Evolutionary conservation across 2,797 vertebrate genomes (phyloP).

Genomic region (Bovichtus variegatus): DNA sequence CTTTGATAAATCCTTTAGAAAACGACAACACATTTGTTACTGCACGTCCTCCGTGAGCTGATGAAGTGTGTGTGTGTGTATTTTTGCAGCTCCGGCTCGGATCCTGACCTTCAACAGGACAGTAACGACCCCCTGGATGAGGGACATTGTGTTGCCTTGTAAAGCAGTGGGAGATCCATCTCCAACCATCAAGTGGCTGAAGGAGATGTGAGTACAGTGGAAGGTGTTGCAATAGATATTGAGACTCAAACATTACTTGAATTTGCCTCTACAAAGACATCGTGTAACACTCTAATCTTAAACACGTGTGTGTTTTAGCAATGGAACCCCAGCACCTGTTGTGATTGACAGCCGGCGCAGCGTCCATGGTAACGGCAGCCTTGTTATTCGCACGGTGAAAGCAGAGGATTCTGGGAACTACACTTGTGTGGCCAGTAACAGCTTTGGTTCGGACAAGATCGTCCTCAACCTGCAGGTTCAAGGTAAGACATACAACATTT

Average conservation of each 20-base stretch:
- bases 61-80: constrained; percentile 17
- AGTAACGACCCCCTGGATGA: constrained; percentile 98
- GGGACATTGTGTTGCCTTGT: constrained; percentile 95
- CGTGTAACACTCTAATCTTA: neutral
- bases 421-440: constrained; percentile 95
- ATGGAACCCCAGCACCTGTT: constrained; percentile 93
- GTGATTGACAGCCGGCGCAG: constrained; percentile 94
- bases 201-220: constrained; percentile 91
- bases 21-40: neutral
- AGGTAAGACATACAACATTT: constrained; percentile 83
- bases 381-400: constrained; percentile 95
- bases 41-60: constrained; percentile 10
- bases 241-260: neutral
- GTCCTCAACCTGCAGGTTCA: constrained; percentile 96
- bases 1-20: neutral
- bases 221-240: neutral
- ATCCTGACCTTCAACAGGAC: constrained; percentile 97
- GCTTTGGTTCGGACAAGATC: constrained; percentile 96
- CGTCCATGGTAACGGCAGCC: constrained; percentile 95
- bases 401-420: constrained; percentile 98
- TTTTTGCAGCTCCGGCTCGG: constrained; percentile 89
- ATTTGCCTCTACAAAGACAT: neutral
- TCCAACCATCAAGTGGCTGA: constrained; percentile 97
- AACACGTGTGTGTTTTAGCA: constrained; percentile 80
- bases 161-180: constrained; percentile 95